A percentile compares a stretch with the other conserved stretches of the same genome.
phyloP scores from a whole-genome alignment of 2,888 invertebrate genomes.

The Nipponacmea schrenckii region DNA sequence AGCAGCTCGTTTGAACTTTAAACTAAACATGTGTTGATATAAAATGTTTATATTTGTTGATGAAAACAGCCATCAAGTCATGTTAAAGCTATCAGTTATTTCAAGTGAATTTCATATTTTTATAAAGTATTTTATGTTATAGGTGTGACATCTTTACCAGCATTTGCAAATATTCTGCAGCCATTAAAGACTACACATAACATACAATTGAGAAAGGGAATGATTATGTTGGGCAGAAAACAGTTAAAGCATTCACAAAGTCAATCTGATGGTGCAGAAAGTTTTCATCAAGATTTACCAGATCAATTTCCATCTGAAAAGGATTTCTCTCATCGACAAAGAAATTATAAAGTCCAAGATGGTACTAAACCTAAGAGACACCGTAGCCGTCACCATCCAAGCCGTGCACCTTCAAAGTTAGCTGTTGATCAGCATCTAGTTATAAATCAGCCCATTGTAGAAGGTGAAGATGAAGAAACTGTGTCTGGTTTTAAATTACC shows the following conservation, averaged over 20 bases:
- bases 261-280: background rate
- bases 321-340: background rate
- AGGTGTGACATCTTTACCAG: conserved; percentile 24
- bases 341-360: background rate
- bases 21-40: too few relatives aligned
- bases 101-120: too few relatives aligned
- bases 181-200: conserved; percentile 21
- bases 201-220: conserved; percentile 20
- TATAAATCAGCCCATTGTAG: conserved; percentile 22
- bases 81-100: too few relatives aligned
- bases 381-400: background rate
- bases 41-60: too few relatives aligned
- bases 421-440: conserved; percentile 45
- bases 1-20: too few relatives aligned
- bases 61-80: too few relatives aligned
- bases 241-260: too few relatives aligned
- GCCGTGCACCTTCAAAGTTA: conserved; percentile 15
- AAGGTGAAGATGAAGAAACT: conserved; percentile 11
- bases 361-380: background rate
- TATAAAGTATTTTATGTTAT: too few relatives aligned
- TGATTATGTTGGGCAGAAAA: background rate
- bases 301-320: background rate
- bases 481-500: conserved; percentile 5
- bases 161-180: conserved; percentile 25
- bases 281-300: background rate